Conservation (phyloP, 2,888 invertebrate species). For the Lycia hirtaria region DNA sequence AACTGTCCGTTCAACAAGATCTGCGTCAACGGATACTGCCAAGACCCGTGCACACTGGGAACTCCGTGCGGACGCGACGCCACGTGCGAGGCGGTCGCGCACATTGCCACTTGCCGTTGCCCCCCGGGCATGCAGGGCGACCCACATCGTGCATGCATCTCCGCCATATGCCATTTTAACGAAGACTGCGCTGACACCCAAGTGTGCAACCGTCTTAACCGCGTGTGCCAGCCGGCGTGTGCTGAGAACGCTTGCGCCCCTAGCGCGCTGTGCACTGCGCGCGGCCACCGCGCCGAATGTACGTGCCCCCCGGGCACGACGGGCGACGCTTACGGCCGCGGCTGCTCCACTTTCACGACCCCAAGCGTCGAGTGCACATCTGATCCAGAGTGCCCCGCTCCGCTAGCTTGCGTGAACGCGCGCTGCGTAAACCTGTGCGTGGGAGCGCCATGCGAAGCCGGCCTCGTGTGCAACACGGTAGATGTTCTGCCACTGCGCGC, state of each 20-base stretch:
- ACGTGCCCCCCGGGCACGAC: slow-evolving; percentile 89
- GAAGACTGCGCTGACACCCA: slow-evolving; percentile 95
- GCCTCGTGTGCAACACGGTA: slow-evolving; percentile 92
- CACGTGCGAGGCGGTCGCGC: slow-evolving; percentile 90
- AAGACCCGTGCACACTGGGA: slow-evolving; percentile 90
- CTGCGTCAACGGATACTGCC: slow-evolving; percentile 92
- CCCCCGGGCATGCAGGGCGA: slow-evolving; percentile 94
- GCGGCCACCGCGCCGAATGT: slow-evolving; percentile 91
- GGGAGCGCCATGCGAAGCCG: slow-evolving; percentile 89
- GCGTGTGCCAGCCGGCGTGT: slow-evolving; percentile 93
- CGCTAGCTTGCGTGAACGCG: slow-evolving; percentile 91
- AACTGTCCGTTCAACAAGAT: slow-evolving; percentile 94
- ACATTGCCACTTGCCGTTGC: slow-evolving; percentile 92
- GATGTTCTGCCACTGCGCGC: slow-evolving; percentile 93
- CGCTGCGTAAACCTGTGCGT: slow-evolving; percentile 92
- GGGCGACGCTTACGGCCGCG: slow-evolving; percentile 91
- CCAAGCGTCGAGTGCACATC: slow-evolving; percentile 87
- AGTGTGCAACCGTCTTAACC: slow-evolving; percentile 92
- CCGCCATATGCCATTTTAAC: slow-evolving; percentile 94
- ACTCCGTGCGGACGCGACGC: slow-evolving; percentile 92
- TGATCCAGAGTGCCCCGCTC: slow-evolving; percentile 91
- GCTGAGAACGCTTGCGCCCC: slow-evolving; percentile 92
- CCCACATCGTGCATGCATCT: slow-evolving; percentile 92
- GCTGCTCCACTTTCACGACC: slow-evolving; percentile 61
- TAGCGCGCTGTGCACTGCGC: slow-evolving; percentile 90